Percentiles rank a stretch among this genome's conserved stretches.
These are phyloP conservation scores for Carassius auratus DNA, from an alignment of 2,113 vertebrate species.

Conservation along the genomic window DNA sequence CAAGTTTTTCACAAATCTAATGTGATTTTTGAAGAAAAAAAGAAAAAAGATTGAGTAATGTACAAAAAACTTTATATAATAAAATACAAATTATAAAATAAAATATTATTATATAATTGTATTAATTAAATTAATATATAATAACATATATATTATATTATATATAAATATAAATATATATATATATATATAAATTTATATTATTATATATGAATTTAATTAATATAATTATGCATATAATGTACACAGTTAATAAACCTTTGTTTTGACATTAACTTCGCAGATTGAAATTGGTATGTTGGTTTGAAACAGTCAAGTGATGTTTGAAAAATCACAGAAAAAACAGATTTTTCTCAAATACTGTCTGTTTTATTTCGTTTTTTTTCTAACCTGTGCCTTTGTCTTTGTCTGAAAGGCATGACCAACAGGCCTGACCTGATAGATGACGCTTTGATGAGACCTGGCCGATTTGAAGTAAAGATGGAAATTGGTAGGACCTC, in stretches of 20 bases:
- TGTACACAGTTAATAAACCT: neutral
- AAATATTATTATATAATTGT: no score
- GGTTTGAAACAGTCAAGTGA: slow-evolving; percentile 95
- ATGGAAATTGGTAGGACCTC: slow-evolving; percentile 93
- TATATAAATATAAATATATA: no score
- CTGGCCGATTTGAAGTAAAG: slow-evolving; percentile 96
- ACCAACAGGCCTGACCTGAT: slow-evolving; percentile 98
- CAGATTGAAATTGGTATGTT: slow-evolving; percentile 93
- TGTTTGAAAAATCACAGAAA: slow-evolving; percentile 94
- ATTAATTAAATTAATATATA: no score
- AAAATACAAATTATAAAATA: no score
- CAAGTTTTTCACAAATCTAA: neutral
- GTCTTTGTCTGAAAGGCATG: slow-evolving; percentile 82
- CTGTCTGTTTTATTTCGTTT: neutral
- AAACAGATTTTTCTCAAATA: no score
- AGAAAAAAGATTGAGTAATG: neutral
- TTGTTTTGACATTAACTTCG: neutral
- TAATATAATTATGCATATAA: no score
- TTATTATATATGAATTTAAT: no score
- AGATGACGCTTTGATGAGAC: slow-evolving; percentile 95
- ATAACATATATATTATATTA: no score
- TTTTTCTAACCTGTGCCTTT: neutral
- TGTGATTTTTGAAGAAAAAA: neutral
- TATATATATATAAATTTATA: no score
- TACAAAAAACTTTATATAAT: neutral